Conservation (phyloP, 2,797 vertebrate genomes). For the Galago senegalensis region DNA sequence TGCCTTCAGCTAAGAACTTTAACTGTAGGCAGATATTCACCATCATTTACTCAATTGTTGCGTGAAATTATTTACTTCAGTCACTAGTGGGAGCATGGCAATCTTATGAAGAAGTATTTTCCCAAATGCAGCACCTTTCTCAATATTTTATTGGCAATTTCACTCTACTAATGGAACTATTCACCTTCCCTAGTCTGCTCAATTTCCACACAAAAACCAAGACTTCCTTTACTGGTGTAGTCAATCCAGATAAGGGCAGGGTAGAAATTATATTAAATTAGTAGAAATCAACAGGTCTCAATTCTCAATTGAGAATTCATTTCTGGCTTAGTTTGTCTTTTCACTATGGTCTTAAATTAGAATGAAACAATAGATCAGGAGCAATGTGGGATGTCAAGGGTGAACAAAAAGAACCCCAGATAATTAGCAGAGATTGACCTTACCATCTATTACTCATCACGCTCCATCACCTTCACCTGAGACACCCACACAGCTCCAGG, state of each 20-base stretch:
- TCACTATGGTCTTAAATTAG: background rate
- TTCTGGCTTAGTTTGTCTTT: constrained; percentile 47
- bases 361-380: background rate
- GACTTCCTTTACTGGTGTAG: background rate
- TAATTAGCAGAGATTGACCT: background rate
- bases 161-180: background rate
- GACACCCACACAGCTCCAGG: background rate
- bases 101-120: background rate
- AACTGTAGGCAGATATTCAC: background rate
- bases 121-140: background rate
- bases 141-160: background rate
- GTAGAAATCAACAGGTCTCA: background rate
- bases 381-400: background rate
- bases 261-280: constrained; percentile 28
- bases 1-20: background rate
- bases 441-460: background rate
- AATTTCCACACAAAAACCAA: background rate
- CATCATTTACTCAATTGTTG: background rate
- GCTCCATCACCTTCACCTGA: background rate
- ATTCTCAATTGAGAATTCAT: background rate
- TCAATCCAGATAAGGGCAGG: background rate
- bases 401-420: background rate
- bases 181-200: background rate
- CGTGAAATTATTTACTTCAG: constrained; percentile 15
- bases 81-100: background rate